A percentile compares a stretch with the other conserved stretches of the same genome.
phyloP scores from a whole-genome alignment of 2,888 invertebrate genomes.

The Lasius platythorax region DNA sequence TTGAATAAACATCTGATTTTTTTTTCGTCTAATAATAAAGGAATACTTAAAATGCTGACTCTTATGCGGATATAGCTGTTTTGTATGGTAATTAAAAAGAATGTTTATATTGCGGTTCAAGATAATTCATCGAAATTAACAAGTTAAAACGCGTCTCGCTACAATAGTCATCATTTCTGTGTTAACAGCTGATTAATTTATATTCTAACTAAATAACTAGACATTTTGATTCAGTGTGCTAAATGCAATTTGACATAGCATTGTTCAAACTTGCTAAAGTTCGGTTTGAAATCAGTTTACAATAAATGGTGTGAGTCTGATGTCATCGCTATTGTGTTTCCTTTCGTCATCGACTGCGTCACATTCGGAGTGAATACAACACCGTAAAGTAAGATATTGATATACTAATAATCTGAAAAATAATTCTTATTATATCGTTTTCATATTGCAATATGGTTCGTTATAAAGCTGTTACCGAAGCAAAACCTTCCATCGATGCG shows the following conservation, averaged over 20 bases:
- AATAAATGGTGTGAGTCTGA: neutral
- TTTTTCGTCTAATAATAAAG: neutral
- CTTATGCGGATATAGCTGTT: neutral
- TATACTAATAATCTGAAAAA: neutral
- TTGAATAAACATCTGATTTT: neutral
- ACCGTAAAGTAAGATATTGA: slow-evolving; percentile 3
- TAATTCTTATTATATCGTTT: neutral
- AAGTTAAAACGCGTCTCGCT: neutral
- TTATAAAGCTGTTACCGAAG: slow-evolving; percentile 23
- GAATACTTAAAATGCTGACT: neutral
- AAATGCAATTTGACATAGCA: neutral
- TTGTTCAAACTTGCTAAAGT: neutral
- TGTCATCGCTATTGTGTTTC: neutral
- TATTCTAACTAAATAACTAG: neutral
- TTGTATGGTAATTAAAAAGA: neutral
- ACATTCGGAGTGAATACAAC: neutral
- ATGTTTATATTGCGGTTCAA: neutral
- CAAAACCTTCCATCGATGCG: neutral
- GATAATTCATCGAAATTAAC: neutral
- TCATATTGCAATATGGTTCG: no score
- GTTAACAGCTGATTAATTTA: neutral
- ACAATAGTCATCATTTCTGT: neutral
- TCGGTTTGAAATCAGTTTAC: neutral
- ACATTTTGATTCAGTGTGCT: neutral
- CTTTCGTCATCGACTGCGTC: neutral